Conservation (phyloP, 2,797 vertebrate genomes). For the Furcifer pardalis region DNA sequence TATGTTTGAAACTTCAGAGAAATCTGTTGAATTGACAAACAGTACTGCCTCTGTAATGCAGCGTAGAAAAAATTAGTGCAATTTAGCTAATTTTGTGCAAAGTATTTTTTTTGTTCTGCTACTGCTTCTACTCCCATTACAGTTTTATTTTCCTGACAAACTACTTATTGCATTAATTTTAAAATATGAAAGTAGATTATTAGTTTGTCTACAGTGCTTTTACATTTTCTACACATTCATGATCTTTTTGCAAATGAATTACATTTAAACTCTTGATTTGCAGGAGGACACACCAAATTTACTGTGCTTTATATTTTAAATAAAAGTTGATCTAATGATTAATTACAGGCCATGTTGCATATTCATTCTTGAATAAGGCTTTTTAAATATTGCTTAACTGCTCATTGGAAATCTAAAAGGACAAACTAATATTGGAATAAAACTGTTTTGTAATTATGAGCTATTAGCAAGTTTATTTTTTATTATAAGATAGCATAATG, state of each 20-base stretch:
- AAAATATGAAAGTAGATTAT: constrained; percentile 27
- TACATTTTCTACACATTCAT: constrained; percentile 21
- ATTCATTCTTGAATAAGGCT: constrained; percentile 19
- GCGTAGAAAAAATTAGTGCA: neutral
- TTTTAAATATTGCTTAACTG: constrained; percentile 26
- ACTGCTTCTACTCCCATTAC: constrained; percentile 53
- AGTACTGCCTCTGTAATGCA: constrained; percentile 15
- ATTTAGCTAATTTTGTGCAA: constrained; percentile 19
- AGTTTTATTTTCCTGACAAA: constrained; percentile 1
- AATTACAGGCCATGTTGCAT: constrained; percentile 40
- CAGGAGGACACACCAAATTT: neutral
- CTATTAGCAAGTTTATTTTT: neutral
- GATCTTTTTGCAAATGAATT: constrained; percentile 51
- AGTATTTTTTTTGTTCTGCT: constrained; percentile 29
- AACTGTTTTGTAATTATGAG: constrained; percentile 18
- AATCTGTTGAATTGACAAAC: constrained; percentile 9
- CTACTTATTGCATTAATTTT: neutral
- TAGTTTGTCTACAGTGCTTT: neutral
- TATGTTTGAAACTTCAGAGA: constrained; percentile 9
- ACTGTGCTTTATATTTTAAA: constrained; percentile 15
- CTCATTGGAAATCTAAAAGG: constrained; percentile 4
- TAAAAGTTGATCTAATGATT: constrained; percentile 26
- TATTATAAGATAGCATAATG: neutral
- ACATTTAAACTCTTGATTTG: constrained; percentile 7
- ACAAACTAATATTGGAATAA: neutral